Base-by-base conservation (phyloP, 2,113 vertebrate species). In the Gorsachius goisagi region DNA sequence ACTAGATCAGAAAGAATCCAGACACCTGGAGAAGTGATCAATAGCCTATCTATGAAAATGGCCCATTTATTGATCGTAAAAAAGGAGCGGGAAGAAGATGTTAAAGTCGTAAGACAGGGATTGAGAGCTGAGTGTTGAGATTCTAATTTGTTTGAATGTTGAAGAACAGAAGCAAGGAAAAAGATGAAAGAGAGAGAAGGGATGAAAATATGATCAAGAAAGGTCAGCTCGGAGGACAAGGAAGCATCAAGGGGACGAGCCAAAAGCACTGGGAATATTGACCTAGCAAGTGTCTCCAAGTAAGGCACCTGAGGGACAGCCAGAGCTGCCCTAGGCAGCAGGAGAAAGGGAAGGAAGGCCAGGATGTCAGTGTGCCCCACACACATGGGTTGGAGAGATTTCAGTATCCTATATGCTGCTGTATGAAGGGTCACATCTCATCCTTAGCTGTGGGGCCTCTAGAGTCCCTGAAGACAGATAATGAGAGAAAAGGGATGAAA, bases 1-100 rank as follows among this genome's bases (percentile, higher is more conserved):
- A 63, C 49, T 49, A 91, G 84, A 94, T 89, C 49, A 96, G 91
- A 96, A 97, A 93, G 80, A 85, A 95, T 37, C 75, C 78, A 69
- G 77, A 49, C 81, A 93, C 60, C 41, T 81, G 84, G 63, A 91
- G 67, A 94, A 93, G 58, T 41, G 75, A 91, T 91, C 92, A 88
- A 88, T 91, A 93, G 63, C 41, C 58, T 83, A 74, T 83, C 82
- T 37, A 91, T 79, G 69, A 88, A 94, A 95, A 95, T 69, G 32
- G 20, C 39, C 53, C 30, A 15, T 44, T 69, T 87, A 93, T 67
- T 91, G 90, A 82, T 87, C 73, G 81, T 44, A 76, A 89, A 92
- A 80, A 80, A 68, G 28, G 19, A 89, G 33, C 30, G 45, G 69
- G 45, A 90, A 58, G 32, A 93, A 73, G 50, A 41, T 79, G 33